These are phyloP conservation scores for Pedetes capensis DNA, from an alignment of 2,113 vertebrate species.

Conservation along the genomic window DNA sequence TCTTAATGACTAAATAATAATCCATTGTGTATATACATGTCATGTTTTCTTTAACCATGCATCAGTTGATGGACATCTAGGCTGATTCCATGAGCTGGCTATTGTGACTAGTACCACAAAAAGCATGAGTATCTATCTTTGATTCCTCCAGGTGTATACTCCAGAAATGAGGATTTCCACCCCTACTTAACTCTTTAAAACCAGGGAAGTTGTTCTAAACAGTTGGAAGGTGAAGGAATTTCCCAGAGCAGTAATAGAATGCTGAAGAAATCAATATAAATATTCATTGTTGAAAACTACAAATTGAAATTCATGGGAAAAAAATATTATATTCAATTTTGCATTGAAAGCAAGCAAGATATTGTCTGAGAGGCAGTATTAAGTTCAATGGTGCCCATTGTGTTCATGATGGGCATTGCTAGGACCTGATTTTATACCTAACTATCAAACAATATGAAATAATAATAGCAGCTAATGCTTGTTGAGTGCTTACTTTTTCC, in stretches of 20 bases:
- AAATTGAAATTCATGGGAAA: not conserved
- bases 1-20: too few relatives aligned
- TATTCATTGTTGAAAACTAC: not conserved
- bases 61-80: too few relatives aligned
- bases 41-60: too few relatives aligned
- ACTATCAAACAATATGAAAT: not conserved
- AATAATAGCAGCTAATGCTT: not conserved
- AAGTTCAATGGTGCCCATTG: not conserved
- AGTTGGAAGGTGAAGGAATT: conserved; percentile 1
- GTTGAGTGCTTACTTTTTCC: not conserved
- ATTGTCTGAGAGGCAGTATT: not conserved
- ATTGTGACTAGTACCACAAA: too few relatives aligned
- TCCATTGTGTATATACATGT: too few relatives aligned
- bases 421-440: not conserved
- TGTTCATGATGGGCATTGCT: not conserved
- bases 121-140: too few relatives aligned
- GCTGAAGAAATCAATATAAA: too few relatives aligned
- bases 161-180: not conserved
- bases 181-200: not conserved
- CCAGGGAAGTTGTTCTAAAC: not conserved
- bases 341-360: too few relatives aligned
- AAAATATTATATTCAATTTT: too few relatives aligned
- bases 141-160: not conserved
- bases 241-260: not conserved
- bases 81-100: too few relatives aligned